phyloP scores from a whole-genome alignment of 1,140 invertebrate genomes.

The Aphis gossypii region DNA sequence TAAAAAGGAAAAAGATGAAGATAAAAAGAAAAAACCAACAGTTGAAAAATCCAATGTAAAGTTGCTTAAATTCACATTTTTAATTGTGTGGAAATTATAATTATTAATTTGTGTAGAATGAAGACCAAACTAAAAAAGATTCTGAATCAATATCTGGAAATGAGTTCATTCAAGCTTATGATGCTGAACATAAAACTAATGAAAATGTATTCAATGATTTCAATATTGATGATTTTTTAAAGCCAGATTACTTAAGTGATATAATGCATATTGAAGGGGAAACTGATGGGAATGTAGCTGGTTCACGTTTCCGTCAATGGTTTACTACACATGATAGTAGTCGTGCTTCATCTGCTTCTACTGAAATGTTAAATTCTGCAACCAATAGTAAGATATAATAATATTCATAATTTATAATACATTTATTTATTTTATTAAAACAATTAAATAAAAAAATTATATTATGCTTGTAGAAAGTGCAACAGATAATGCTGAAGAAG shows the following conservation, averaged over 20 bases:
- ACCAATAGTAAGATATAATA: conserved; percentile 40
- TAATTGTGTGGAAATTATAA: neutral
- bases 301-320: conserved; percentile 55
- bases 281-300: conserved; percentile 37
- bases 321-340: conserved; percentile 52
- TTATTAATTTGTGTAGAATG: neutral
- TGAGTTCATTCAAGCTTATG: conserved; percentile 54
- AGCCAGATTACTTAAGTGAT: conserved; percentile 53
- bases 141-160: conserved; percentile 50
- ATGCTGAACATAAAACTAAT: conserved; percentile 54
- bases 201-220: conserved; percentile 36
- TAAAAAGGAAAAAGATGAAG: conserved; percentile 53
- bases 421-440: neutral
- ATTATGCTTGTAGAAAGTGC: neutral
- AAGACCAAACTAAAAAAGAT: conserved; percentile 52
- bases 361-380: conserved; percentile 54
- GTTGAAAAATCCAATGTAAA: conserved; percentile 39
- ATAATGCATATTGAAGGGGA: conserved; percentile 53
- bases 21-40: conserved; percentile 46
- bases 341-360: conserved; percentile 47
- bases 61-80: neutral
- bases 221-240: conserved; percentile 55
- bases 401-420: neutral
- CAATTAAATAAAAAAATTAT: neutral
- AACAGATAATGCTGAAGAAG: conserved; percentile 40